Percentiles rank a stretch among this genome's conserved stretches.
Conservation (phyloP, 2,113 vertebrate species). For the Brienomyrus longianalis region DNA sequence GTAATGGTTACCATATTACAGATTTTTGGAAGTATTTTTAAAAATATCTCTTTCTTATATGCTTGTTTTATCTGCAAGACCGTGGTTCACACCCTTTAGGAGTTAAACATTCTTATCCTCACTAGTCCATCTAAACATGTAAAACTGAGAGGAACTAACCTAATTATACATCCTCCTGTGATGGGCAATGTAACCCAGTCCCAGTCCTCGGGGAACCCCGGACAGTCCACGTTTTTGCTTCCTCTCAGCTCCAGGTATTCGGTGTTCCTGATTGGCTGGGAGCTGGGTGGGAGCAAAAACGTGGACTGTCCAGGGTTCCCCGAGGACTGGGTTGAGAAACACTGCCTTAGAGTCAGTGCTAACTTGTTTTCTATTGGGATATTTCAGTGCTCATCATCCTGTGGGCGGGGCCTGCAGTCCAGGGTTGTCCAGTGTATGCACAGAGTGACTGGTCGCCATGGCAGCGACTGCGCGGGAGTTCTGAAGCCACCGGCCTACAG, state of each 20-base stretch:
- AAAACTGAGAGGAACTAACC: not conserved
- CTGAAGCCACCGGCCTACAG: constrained; percentile 78
- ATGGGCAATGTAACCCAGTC: not conserved
- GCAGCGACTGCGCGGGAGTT: constrained; percentile 71
- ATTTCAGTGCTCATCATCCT: constrained; percentile 85
- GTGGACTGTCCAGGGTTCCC: too few species aligned
- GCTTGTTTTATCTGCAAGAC: not conserved
- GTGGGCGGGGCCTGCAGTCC: constrained; percentile 89
- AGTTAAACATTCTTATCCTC: not conserved
- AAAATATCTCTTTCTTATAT: not conserved
- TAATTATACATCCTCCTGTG: not conserved
- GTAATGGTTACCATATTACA: not conserved
- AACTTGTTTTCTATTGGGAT: not conserved
- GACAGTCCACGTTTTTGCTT: too few species aligned
- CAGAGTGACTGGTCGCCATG: constrained; percentile 85
- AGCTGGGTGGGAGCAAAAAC: too few species aligned
- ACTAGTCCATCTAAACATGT: not conserved
- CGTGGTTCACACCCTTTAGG: not conserved
- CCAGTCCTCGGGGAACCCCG: too few species aligned
- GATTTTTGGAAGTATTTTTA: not conserved
- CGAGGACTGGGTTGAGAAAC: too few species aligned
- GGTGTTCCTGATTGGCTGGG: too few species aligned
- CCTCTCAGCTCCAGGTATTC: too few species aligned
- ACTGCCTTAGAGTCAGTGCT: not conserved
- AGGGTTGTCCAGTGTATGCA: constrained; percentile 98